Base-by-base conservation (phyloP, 1,140 invertebrate genomes). In the Heliconius congener region DNA sequence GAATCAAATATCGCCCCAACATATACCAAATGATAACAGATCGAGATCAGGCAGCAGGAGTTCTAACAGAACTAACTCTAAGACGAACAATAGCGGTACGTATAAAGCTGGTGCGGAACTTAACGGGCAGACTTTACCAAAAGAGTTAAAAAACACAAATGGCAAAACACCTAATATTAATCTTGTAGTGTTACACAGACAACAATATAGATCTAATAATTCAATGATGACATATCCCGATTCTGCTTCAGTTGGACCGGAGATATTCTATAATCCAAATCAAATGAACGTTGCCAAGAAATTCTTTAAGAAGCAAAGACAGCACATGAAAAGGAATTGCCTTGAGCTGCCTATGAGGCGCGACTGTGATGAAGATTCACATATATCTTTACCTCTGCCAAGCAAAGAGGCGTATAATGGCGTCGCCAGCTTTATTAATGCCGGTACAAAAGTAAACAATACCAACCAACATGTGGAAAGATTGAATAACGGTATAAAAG, bases 211-310 rank as follows among this genome's bases (percentile, higher is more conserved):
- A 77, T 96, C 96, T 0, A 96, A 96, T 80, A 96, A 96, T 87
- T 96, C 96, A 9, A 96, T 97, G 71, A 96, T 96, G 71, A 97
- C 96, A 4, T 96, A 96, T 79, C 96, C 96, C 1, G 96, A 97
- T 77, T 90, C 84, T 8, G 92, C 89, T 71, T 86, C 95, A 19
- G 87, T 95, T 79, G 95, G 96, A 3, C 96, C 97, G 0, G 97
- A 98, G 85, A 96, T 98, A 91, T 99, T 99, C 91, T 99, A 99
- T 87, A 98, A 99, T 95, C 97, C 98, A 0, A 97, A 98, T 87
- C 98, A 99, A 91, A 98, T 98, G 90, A 98, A 98, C 19, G 97
- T 98, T 1, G 98, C 98, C 0, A 96, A 98, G 81, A 98, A 98
- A 86, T 99, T 98, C 91, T 99, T 99, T 90, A 97, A 98, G 81